phyloP scores from a whole-genome alignment of 2,888 invertebrate genomes.

The Dicyrtomina minuta region DNA sequence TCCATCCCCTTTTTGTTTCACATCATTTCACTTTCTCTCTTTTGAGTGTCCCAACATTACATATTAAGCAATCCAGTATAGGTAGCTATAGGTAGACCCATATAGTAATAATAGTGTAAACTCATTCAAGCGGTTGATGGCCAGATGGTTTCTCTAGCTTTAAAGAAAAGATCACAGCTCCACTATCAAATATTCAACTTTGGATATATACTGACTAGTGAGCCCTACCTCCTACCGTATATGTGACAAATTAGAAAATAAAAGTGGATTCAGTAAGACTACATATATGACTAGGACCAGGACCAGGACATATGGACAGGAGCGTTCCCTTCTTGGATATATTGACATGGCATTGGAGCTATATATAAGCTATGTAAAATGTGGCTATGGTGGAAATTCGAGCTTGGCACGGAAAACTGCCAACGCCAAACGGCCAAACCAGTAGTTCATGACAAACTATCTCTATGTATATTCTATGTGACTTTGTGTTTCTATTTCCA shows the following conservation, averaged over 20 bases:
- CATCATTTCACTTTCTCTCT: not conserved
- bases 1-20: constrained; percentile 19
- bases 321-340: no score
- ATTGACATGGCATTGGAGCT: no score
- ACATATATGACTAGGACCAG: not conserved
- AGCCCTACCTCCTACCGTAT: no score
- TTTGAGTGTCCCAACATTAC: not conserved
- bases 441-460: no score
- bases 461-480: no score
- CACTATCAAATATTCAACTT: no score
- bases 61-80: no score
- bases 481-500: no score
- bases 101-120: not conserved
- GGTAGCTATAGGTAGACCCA: no score
- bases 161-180: not conserved
- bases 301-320: no score
- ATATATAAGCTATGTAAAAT: no score
- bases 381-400: not conserved
- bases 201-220: no score
- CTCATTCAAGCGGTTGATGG: constrained; percentile 15
- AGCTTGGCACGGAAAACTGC: not conserved
- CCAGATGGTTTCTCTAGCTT: constrained; percentile 6
- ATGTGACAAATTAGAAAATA: constrained; percentile 4
- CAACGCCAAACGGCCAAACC: not conserved
- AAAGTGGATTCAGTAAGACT: not conserved